Base-by-base conservation (phyloP, 1,140 invertebrate genomes). In the Rhopalosiphum maidis region DNA sequence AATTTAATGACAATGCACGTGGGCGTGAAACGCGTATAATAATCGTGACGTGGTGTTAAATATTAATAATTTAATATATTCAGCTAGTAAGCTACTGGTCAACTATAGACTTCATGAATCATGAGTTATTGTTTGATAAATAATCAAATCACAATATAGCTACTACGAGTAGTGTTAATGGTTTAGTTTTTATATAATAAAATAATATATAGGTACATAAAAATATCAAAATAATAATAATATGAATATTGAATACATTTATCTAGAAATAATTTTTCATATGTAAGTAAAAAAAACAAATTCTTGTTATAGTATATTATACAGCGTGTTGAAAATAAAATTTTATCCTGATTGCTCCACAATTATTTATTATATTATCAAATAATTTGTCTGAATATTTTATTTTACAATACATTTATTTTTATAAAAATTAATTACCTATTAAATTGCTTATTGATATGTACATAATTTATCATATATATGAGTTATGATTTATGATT, bases 21-120 rank as follows among this genome's bases (percentile, higher is more conserved):
- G 23, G 51, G 48, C 35, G 51, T 23, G 51, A 89, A 89, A 55
- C 21, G 51, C 35, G 18, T n/a, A 43, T 83, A 86, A 86, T 87
- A 55, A 89, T 89, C 87, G 51, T 89, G 87, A 89, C 25, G 21
- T 55, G 15, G 25, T n/a, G 54, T 90, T 90, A 60, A 90, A 90
- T 55, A 55, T n/a, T 88, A 90, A n/a, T 88, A 60, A 60, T 77
- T 9, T 60, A 77, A 88, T 88, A 54, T 21, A 88, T 88, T 88
- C 87, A 51, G 43, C 18, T 48, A 18, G 11, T 88, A 48, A 51
- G 87, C 48, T 48, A 88, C 87, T 35, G 46, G 46, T 51, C 30
- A 51, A 48, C 43, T n/a, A 30, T n/a, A 0, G 30, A n/a, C 46
- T 51, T 88, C 18, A 88, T 48, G 48, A 88, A 51, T 88, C n/a